Evolutionary conservation across 2,113 vertebrate species (phyloP), one percentile per base, ranked within the genome.

Genomic region (Dromaius novaehollandiae): DNA sequence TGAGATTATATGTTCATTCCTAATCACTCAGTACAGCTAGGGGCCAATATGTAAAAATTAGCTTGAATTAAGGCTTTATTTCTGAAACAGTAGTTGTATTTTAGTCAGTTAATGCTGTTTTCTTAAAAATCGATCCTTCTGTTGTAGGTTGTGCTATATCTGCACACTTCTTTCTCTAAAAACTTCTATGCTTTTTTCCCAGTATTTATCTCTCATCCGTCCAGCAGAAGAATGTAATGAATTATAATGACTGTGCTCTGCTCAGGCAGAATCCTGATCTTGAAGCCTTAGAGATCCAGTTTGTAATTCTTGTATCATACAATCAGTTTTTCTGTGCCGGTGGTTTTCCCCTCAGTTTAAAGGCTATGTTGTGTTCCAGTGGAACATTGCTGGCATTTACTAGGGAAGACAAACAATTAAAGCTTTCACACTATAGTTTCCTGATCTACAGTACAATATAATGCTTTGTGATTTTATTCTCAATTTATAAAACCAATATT

Each of bases 401-500:
- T 56, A 79, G 17, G 21, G 38, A 76, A 18, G 42, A 93, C 90
- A 55, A 51, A 61, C 34, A 96, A 95, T 94, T 46, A 51, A 78
- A 89, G 75, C 91, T 89, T 96, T 97, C 93, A 95, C 13, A 0
- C 92, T 11, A 36, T 19, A 0, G 32, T 66, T 92, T 95, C 94
- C 91, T 88, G 42, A 63, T 74, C 80, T 28, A 48, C 86, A 2
- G 15, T 11, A 74, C 16, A 93, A 74, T 42, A 80, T 68, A 84
- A 88, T 28, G 86, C 77, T 77, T 79, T 64, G 68, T 73, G 68
- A 65, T 58, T 85, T 84, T 83, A 9, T 65, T 78, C 80, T 60
- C 5, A 1, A 10, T 79, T 86, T 21, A 3, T 80, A 66, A 94
- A 80, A 56, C 51, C 69, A 48, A 30, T 56, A 21, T 28, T 86